Evolutionary conservation across 2,797 vertebrate species (phyloP).

Genomic region (Muscicapa comitata): DNA sequence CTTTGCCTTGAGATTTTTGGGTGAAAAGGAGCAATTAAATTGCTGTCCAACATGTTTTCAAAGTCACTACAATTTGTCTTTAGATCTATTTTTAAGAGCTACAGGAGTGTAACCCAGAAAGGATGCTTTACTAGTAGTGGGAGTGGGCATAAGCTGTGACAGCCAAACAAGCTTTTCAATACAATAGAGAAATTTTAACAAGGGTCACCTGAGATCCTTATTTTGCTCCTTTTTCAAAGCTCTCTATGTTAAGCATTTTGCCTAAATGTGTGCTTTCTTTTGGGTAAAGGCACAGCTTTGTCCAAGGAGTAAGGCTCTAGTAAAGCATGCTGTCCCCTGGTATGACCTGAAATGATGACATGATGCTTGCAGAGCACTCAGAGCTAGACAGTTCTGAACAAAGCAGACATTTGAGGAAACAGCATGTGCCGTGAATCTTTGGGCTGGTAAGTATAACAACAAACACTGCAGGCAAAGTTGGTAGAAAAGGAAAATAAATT

Average conservation of each 20-base stretch:
- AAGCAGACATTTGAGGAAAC: conserved; percentile 29
- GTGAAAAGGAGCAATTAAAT: neutral
- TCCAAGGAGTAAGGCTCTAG: neutral
- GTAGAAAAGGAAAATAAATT: conserved; percentile 51
- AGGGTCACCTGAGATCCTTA: neutral
- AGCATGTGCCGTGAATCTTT: conserved; percentile 6
- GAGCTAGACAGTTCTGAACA: conserved; percentile 20
- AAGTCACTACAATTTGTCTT: neutral
- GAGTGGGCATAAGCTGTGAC: neutral
- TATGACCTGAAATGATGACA: neutral
- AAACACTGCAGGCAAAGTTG: conserved; percentile 43
- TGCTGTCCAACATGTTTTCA: neutral
- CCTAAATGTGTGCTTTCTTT: neutral
- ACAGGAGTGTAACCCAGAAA: neutral
- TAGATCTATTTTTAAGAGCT: neutral
- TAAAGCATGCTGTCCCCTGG: neutral
- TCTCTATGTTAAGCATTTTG: neutral
- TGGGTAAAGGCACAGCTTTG: neutral
- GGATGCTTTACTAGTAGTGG: neutral
- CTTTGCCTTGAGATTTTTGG: neutral
- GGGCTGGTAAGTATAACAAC: conserved; percentile 27
- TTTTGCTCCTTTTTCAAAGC: neutral
- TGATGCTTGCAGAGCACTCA: conserved; percentile 12
- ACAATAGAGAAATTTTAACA: neutral
- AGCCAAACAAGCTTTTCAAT: neutral